Percentiles rank a stretch among this genome's conserved stretches.
These are phyloP conservation scores for Glaucomys volans DNA, from an alignment of 2,113 vertebrate genomes.

Conservation along the genomic window DNA sequence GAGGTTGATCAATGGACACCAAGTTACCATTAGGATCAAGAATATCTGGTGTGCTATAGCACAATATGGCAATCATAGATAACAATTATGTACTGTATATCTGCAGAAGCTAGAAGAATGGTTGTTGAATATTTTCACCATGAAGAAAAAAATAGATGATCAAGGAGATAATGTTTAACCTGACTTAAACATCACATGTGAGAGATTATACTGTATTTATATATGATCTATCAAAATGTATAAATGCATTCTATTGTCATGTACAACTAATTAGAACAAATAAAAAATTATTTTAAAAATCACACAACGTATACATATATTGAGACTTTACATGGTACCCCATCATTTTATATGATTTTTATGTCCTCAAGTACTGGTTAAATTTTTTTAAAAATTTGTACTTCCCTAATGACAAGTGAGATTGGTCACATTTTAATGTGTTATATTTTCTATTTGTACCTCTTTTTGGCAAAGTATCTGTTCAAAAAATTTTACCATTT, in stretches of 20 bases:
- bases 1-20: background rate
- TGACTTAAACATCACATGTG: background rate
- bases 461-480: background rate
- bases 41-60: background rate
- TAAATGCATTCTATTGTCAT: too few species aligned
- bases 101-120: background rate
- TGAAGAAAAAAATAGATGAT: background rate
- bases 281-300: too few species aligned
- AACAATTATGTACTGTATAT: background rate
- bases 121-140: background rate
- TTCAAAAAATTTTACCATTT: constrained; percentile 13
- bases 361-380: background rate
- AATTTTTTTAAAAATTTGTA: background rate
- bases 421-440: background rate
- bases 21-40: background rate
- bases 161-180: background rate
- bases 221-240: too few species aligned
- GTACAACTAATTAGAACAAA: too few species aligned
- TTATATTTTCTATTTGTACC: background rate
- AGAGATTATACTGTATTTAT: too few species aligned
- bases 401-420: background rate
- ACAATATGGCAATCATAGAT: background rate
- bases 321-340: background rate
- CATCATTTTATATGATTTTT: background rate
- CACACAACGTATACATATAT: background rate